Conservation (phyloP, 1,140 invertebrate genomes). For the Drosophila seguyi region DNA sequence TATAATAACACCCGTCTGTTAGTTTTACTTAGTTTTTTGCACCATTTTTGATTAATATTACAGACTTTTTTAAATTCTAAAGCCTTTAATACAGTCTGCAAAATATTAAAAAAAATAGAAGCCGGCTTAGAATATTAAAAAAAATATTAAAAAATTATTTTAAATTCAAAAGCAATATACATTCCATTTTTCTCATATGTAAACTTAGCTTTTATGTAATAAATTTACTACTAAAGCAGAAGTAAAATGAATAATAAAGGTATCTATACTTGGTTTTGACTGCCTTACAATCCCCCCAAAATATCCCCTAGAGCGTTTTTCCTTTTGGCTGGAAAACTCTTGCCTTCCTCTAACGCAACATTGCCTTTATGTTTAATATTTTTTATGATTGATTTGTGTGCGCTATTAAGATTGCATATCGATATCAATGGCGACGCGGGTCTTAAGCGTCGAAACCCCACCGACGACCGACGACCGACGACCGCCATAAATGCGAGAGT, state of each 20-base stretch:
- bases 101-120: neutral
- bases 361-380: slow-evolving; percentile 2
- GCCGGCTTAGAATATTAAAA: too few relatives aligned
- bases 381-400: slow-evolving; percentile 76
- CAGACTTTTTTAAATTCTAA: neutral
- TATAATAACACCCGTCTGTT: too few relatives aligned
- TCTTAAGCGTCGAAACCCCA: slow-evolving; percentile 64
- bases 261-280: neutral
- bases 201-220: neutral
- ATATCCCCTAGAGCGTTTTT: neutral
- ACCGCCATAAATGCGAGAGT: slow-evolving; percentile 54
- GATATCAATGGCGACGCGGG: slow-evolving; percentile 63
- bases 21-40: too few relatives aligned
- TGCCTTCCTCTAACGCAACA: neutral
- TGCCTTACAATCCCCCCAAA: neutral
- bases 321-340: slow-evolving; percentile 27
- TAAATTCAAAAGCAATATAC: neutral
- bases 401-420: slow-evolving; percentile 77
- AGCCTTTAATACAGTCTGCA: neutral
- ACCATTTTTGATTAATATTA: neutral
- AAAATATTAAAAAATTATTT: neutral
- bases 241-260: neutral
- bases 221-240: neutral
- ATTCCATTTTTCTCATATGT: neutral
- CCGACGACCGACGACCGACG: slow-evolving; percentile 28